Evolutionary conservation across 2,113 vertebrate genomes (phyloP).

Genomic region (Neotragus pygmaeus): DNA sequence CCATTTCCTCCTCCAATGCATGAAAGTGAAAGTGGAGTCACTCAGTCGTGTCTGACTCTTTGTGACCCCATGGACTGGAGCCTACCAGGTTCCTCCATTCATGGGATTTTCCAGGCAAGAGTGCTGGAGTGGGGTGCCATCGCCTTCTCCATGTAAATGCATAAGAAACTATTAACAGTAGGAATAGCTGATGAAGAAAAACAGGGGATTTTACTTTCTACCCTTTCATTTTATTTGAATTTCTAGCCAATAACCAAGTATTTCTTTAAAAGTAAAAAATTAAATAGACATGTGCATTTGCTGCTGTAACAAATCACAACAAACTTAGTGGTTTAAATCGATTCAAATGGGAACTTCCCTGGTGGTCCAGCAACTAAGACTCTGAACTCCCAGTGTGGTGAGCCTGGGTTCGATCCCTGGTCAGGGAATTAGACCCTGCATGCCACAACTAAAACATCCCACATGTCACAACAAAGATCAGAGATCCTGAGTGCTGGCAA

Average conservation of each 20-base stretch:
- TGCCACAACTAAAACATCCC: not conserved
- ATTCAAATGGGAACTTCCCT: not conserved
- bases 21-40: no score
- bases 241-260: not conserved
- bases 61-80: no score
- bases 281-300: not conserved
- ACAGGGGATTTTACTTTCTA: not conserved
- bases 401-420: not conserved
- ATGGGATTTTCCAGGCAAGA: no score
- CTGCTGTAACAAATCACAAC: not conserved
- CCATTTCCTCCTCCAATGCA: no score
- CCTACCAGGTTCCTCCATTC: no score
- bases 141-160: no score
- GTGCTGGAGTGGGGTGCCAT: no score
- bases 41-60: no score
- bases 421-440: not conserved
- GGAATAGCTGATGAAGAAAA: not conserved
- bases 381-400: not conserved
- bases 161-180: not conserved
- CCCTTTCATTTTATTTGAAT: not conserved
- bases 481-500: not conserved
- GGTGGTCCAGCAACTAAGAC: not conserved
- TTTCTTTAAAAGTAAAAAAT: conserved; percentile 11
- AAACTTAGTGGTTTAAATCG: not conserved
- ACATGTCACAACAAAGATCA: not conserved